Evolutionary conservation across 1,140 invertebrate species (phyloP).

Genomic region (Trichonephila clavipes): DNA sequence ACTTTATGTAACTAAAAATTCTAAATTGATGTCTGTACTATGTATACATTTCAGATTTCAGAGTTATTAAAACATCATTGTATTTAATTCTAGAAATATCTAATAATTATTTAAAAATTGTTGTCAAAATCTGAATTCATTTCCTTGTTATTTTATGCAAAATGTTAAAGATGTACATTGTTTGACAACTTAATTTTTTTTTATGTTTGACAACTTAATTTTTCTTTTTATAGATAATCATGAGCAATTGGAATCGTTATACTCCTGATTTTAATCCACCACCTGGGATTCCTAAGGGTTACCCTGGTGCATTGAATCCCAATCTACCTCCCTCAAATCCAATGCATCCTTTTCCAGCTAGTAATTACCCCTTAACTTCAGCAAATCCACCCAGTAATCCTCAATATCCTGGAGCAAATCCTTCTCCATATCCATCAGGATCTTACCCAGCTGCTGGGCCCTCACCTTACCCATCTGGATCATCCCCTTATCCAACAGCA

Average conservation of each 20-base stretch:
- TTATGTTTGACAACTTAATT: not conserved
- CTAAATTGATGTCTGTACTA: too few species aligned
- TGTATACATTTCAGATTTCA: too few species aligned
- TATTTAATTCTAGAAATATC: too few species aligned
- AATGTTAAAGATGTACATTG: too few species aligned
- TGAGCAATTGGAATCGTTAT: slow-evolving; percentile 57
- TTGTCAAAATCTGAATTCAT: too few species aligned
- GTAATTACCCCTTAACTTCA: not conserved
- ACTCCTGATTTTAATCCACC: slow-evolving; percentile 61
- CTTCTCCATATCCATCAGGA: slow-evolving; percentile 7
- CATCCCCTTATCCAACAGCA: not conserved
- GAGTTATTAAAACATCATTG: too few species aligned
- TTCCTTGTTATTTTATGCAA: too few species aligned
- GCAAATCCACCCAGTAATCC: not conserved
- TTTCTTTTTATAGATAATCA: not conserved
- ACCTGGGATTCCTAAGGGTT: slow-evolving; percentile 49
- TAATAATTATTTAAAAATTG: too few species aligned
- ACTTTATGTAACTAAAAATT: too few species aligned
- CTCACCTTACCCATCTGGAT: slow-evolving; percentile 39
- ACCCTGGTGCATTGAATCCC: slow-evolving; percentile 53
- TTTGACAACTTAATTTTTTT: not conserved
- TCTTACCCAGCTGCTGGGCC: slow-evolving; percentile 5
- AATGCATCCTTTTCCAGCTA: not conserved
- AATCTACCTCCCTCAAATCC: slow-evolving; percentile 41
- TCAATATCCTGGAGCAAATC: not conserved